Evolutionary conservation across 2,888 invertebrate species (phyloP).

Genomic region (Diarsia mendica): DNA sequence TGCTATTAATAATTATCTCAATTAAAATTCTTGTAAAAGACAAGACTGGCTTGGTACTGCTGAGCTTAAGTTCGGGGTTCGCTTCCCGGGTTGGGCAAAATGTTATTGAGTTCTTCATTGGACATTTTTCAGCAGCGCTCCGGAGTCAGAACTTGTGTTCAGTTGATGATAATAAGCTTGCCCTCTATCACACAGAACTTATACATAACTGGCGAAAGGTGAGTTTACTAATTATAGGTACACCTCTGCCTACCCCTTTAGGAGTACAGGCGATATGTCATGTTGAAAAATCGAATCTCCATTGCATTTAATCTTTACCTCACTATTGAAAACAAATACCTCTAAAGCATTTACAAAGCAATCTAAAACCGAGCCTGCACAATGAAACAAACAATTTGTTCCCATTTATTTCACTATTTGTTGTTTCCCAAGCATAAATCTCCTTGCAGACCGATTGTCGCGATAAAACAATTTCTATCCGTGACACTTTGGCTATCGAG

Average conservation of each 20-base stretch:
- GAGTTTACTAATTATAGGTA: too few relatives aligned
- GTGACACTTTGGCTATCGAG: conserved; percentile 50
- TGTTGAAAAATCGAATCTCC: too few relatives aligned
- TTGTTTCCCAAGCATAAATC: conserved; percentile 53
- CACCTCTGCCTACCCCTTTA: too few relatives aligned
- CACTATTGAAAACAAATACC: neutral
- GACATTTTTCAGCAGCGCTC: too few relatives aligned
- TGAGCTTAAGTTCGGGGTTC: too few relatives aligned
- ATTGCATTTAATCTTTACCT: neutral
- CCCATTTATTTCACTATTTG: conserved; percentile 50
- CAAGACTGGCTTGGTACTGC: neutral
- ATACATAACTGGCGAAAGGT: too few relatives aligned
- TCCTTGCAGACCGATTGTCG: conserved; percentile 51
- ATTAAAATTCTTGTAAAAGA: neutral
- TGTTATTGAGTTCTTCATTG: too few relatives aligned
- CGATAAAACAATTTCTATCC: conserved; percentile 61
- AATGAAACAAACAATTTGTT: conserved; percentile 39
- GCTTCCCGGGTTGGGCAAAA: too few relatives aligned
- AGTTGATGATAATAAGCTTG: too few relatives aligned
- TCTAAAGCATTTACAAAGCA: conserved; percentile 13
- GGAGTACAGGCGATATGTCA: too few relatives aligned
- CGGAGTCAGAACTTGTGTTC: too few relatives aligned
- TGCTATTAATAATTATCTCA: neutral
- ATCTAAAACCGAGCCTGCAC: conserved; percentile 16
- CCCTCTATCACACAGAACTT: too few relatives aligned